Conservation (phyloP, 2,888 invertebrate genomes). For the Nebria brevicollis region DNA sequence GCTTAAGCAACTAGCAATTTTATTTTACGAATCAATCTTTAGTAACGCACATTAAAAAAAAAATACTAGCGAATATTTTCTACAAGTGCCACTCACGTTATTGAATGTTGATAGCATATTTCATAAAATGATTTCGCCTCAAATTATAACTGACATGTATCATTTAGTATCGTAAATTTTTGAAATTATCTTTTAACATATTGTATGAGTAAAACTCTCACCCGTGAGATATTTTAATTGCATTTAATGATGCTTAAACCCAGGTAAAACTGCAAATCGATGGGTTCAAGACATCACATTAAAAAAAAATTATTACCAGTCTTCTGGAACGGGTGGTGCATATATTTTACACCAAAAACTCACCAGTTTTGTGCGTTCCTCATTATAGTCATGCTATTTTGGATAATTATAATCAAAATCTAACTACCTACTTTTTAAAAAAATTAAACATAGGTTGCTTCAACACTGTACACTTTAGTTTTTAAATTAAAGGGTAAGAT, state of each 20-base stretch:
- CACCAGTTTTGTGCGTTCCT: neutral
- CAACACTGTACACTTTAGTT: neutral
- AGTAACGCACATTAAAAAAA: too few relatives aligned
- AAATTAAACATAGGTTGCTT: neutral
- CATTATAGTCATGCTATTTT: neutral
- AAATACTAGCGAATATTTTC: too few relatives aligned
- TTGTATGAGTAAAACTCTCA: neutral
- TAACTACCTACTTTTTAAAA: neutral
- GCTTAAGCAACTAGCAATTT: too few relatives aligned
- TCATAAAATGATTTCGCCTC: too few relatives aligned
- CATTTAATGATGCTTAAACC: neutral
- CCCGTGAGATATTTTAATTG: constrained; percentile 1
- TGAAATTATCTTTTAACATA: neutral
- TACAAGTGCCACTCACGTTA: too few relatives aligned
- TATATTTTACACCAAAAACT: neutral
- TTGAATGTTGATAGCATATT: too few relatives aligned
- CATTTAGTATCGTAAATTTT: neutral
- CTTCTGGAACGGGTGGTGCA: neutral
- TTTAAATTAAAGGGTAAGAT: neutral
- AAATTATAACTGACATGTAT: neutral
- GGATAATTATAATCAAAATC: neutral
- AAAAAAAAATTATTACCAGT: neutral
- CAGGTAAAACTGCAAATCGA: constrained; percentile 1
- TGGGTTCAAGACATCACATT: neutral
- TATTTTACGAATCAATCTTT: too few relatives aligned